Percentiles rank a stretch among this genome's conserved stretches.
Evolutionary conservation across 2,888 invertebrate genomes (phyloP).

Genomic region (Drosophila quinaria): DNA sequence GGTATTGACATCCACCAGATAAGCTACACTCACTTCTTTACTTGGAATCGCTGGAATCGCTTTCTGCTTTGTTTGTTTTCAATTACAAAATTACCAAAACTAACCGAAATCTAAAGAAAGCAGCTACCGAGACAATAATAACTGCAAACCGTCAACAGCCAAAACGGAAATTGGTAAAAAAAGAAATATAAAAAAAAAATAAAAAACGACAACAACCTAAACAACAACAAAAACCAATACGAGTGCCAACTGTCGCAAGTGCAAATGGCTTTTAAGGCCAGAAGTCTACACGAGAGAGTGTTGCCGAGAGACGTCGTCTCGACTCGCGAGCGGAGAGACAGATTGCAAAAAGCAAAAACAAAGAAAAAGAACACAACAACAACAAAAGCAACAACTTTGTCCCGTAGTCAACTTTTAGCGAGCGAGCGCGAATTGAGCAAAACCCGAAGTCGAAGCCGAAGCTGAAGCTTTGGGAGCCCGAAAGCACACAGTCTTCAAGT

Average conservation of each 20-base stretch:
- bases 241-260: conserved; percentile 76
- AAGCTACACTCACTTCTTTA: conserved; percentile 27
- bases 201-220: conserved; percentile 38
- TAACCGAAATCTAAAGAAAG: conserved; percentile 53
- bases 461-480: conserved; percentile 56
- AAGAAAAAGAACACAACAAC: conserved; percentile 26
- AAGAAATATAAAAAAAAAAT: conserved; percentile 45
- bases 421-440: conserved; percentile 44
- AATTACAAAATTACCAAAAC: conserved; percentile 66
- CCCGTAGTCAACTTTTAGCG: conserved; percentile 44
- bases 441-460: conserved; percentile 15
- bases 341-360: conserved; percentile 42
- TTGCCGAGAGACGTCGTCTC: conserved; percentile 19
- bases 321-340: conserved; percentile 27
- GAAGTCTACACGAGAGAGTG: conserved; percentile 50
- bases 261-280: conserved; percentile 70
- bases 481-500: conserved; percentile 65
- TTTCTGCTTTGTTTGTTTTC: conserved; percentile 43
- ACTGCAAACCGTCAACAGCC: conserved; percentile 47
- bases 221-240: conserved; percentile 45
- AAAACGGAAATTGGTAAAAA: conserved; percentile 78
- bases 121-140: conserved; percentile 37
- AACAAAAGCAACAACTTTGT: conserved; percentile 32
- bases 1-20: conserved; percentile 45
- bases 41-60: background rate